These are phyloP conservation scores for Pterois miles DNA, from an alignment of 2,797 vertebrate genomes.

Conservation along the genomic window DNA sequence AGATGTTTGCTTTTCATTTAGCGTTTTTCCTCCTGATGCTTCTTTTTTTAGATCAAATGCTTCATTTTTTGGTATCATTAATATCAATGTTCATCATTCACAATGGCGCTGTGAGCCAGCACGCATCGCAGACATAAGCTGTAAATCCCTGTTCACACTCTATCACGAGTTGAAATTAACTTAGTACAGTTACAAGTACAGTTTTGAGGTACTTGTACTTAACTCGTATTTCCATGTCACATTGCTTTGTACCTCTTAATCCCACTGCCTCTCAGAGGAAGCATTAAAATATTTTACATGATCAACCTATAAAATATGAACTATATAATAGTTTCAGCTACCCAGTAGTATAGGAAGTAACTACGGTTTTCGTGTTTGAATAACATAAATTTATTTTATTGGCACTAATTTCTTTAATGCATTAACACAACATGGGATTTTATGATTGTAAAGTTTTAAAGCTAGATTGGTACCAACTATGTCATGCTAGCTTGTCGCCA, in stretches of 20 bases:
- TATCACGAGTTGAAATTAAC: neutral
- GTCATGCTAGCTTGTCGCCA: too few species aligned
- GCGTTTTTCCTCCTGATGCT: slow-evolving; percentile 37
- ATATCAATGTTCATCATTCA: slow-evolving; percentile 48
- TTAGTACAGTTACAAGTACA: neutral
- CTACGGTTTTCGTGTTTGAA: too few species aligned
- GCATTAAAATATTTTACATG: neutral
- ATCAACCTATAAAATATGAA: neutral
- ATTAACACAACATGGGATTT: too few species aligned
- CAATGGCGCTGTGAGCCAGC: slow-evolving; percentile 10
- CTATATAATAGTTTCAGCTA: neutral
- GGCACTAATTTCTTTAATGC: too few species aligned
- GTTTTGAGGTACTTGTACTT: neutral
- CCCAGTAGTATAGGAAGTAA: neutral
- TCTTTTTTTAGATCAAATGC: slow-evolving; percentile 72
- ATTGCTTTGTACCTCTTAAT: neutral
- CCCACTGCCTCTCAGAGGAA: neutral
- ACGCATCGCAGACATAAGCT: slow-evolving; percentile 7
- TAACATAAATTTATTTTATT: too few species aligned
- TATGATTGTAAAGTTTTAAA: too few species aligned
- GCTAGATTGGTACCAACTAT: too few species aligned
- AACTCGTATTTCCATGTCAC: neutral
- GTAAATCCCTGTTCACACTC: slow-evolving; percentile 5
- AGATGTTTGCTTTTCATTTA: slow-evolving; percentile 81
- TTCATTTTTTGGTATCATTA: slow-evolving; percentile 58